Evolutionary conservation across 1,140 invertebrate genomes (phyloP), one percentile per base, ranked within the genome.

Genomic region (Kradibia gibbosae): DNA sequence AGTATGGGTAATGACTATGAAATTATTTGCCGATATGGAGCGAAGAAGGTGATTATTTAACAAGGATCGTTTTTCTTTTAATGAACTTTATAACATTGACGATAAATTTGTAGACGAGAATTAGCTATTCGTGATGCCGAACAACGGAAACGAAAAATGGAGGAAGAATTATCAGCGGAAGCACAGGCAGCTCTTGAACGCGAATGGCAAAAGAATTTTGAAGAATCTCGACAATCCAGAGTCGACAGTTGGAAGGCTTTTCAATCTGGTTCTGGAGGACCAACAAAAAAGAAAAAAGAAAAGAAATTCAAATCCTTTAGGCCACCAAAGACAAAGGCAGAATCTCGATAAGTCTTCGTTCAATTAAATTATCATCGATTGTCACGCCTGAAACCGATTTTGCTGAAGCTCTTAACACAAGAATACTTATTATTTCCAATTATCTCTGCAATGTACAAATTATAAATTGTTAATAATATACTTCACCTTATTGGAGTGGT

Each of bases 201-300:
- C 86, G 98, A 99, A 91, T 99, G 98, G 98, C 96, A 98, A 82
- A 97, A 98, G 88, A 99, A 99, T 92, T 99, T 98, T 93, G 98
- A 99, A 92, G 98, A 98, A 92, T 98, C 97, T 70, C 93, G 98
- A 84, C 97, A 98, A 92, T 97, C 95, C 76, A 92, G 98, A 84
- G 98, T 99, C 0, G 96, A 98, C 78, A 99, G 97, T 90, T 99
- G 98, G 98, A 97, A 99, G 89, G 96, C 94, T 60, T 99, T 99
- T 89, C 96, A 98, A 88, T 95, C 95, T 45, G 94, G 94, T 67
- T 93, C 93, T 85, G 93, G 92, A 78, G 94, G 93, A 82, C 93
- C 94, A 80, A 93, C 94, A 83, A 95, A 95, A 87, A 93, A 93
- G 84, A 96, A 96, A 87, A 95, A 96, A 85, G 92, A 92, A 53